phyloP scores from a whole-genome alignment of 2,113 vertebrate genomes.

The Cyphotilapia sp. region DNA sequence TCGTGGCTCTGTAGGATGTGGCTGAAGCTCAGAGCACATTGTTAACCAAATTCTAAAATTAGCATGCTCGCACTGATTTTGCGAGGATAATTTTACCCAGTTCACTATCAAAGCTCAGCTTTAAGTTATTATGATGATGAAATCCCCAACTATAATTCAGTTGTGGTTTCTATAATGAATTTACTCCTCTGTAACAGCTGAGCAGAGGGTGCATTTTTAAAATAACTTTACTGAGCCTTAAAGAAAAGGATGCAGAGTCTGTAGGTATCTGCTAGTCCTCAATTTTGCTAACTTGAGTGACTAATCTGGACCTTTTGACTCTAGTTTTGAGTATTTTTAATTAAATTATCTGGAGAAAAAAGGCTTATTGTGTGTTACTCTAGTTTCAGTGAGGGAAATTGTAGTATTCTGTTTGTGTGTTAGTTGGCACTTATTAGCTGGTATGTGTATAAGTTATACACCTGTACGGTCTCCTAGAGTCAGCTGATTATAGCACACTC shows the following conservation, averaged over 20 bases:
- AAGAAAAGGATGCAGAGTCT: background rate
- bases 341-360: background rate
- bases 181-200: background rate
- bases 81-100: background rate
- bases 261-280: background rate
- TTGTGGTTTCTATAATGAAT: background rate
- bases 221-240: background rate
- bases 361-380: background rate
- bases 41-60: background rate
- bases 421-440: background rate
- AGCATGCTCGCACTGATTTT: background rate
- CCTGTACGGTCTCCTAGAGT: background rate
- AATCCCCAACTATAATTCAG: background rate
- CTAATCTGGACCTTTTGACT: background rate
- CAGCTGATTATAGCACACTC: background rate
- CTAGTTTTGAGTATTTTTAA: background rate
- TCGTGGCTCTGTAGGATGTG: background rate
- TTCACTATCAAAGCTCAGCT: background rate
- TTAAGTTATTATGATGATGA: background rate
- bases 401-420: background rate
- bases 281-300: background rate
- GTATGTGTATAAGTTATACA: background rate
- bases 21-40: background rate
- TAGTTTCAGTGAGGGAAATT: background rate
- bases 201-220: background rate